phyloP scores from a whole-genome alignment of 2,113 vertebrate species.

The Oxyura jamaicensis region DNA sequence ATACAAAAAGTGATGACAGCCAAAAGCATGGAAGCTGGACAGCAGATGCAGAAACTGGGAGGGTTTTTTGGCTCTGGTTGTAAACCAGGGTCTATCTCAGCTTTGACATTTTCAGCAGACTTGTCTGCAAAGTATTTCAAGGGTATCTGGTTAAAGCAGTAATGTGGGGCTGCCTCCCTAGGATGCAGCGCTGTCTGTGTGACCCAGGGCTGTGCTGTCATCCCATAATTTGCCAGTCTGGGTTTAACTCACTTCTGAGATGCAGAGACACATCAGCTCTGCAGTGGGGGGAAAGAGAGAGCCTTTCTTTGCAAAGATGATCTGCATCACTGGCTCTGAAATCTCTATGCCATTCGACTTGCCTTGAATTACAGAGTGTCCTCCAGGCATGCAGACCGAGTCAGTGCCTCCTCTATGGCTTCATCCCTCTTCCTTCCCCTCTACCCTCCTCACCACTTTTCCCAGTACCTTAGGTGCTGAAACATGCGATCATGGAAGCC shows the following conservation, averaged over 20 bases:
- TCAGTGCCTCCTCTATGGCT: not conserved
- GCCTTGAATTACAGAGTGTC: not conserved
- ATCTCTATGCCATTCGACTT: not conserved
- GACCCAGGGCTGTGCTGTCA: not conserved
- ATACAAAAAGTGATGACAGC: not conserved
- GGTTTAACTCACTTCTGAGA: not conserved
- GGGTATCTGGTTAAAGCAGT: not conserved
- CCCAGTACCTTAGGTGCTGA: not conserved
- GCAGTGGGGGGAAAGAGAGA: not conserved
- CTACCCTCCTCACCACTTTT: not conserved
- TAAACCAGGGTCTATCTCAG: not conserved
- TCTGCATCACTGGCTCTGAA: fast-evolving
- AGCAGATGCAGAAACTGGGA: not conserved
- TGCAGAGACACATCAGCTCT: not conserved
- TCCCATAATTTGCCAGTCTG: not conserved
- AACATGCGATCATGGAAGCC: fast-evolving
- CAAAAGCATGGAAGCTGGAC: not conserved
- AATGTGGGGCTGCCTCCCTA: not conserved
- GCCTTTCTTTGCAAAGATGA: not conserved
- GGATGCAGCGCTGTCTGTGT: not conserved
- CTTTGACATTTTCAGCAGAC: not conserved
- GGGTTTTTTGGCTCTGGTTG: not conserved
- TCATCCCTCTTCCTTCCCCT: not conserved
- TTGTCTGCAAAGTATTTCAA: not conserved
- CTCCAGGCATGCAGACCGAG: not conserved